Base-by-base conservation (phyloP, 1,140 invertebrate genomes). In the Schmidtea mediterranea region DNA sequence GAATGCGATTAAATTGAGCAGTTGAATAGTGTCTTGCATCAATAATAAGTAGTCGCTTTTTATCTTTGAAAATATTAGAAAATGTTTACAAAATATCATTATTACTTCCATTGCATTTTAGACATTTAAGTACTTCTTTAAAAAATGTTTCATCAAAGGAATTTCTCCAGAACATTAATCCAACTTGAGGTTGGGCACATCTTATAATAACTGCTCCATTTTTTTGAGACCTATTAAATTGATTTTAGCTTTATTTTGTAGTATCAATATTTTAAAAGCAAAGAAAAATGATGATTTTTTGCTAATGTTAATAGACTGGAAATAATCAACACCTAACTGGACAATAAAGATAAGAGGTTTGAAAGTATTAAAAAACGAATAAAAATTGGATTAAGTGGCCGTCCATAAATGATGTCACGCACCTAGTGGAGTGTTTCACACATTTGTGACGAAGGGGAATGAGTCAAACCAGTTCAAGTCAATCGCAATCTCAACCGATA, bases 1-100 rank as follows among this genome's bases (percentile, higher is more conserved):
- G 76, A 1, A 83, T 83, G 52, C 86, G 69, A 71, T 94, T 95
- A 13, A 82, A 84, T 32, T 90, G 77, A 1, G 87, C 87, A 0
- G 83, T 83, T 36, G 83, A 76, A 63, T 90, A 92, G 1, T 82
- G 87, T 39, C 87, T 73, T 10, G 86, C 86, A 70, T 95, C 87
- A 53, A 94, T 75, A 51, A 94, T 86, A 19, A 92, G 67, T 51
- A 94, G 43, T 21, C 43, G 15, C 19, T 21, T 45, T 6, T 45
- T 45, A 6, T 45, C 15, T 13, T 2, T 21, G 2, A 13, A 19
- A 13, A 21, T 45, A 8, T 12, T 45, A 19, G n/a, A 21, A 22
- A 45, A 45, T 24, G 2, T n/a, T 22, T 13, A 5, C n/a, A 45
- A 45, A 19, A 19, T 9, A 8, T 21, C 3, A 21, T 21, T 45